These are phyloP conservation scores for Xestoiulus laeticollis DNA, from an alignment of 2,888 invertebrate species.

Conservation along the genomic window DNA sequence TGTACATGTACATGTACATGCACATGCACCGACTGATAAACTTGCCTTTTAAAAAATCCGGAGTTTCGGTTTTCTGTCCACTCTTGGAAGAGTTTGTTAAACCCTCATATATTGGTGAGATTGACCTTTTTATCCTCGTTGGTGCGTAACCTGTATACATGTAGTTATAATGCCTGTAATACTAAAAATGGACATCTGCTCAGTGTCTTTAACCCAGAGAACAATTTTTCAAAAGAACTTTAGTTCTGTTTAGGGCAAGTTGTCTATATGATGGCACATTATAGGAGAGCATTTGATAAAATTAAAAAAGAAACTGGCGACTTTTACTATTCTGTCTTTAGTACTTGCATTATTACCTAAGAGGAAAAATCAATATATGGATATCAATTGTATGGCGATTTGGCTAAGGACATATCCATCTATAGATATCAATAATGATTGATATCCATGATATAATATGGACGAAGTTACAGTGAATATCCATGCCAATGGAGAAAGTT, in stretches of 20 bases:
- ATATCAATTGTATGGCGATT: no score
- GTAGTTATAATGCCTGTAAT: not conserved
- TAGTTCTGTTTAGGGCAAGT: not conserved
- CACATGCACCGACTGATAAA: not conserved
- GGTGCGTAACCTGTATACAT: not conserved
- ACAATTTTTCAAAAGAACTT: not conserved
- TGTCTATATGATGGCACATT: not conserved
- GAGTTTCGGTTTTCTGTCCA: not conserved
- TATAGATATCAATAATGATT: no score
- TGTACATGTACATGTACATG: no score
- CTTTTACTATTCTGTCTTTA: not conserved
- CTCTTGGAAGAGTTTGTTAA: slow-evolving; percentile 22
- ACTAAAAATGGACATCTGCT: not conserved
- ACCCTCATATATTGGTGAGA: not conserved
- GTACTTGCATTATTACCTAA: not conserved
- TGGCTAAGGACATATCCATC: no score
- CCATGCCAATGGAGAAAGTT: no score
- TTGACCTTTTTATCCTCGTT: not conserved
- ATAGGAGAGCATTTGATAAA: not conserved
- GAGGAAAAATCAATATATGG: no score
- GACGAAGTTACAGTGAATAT: no score
- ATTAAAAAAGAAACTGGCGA: not conserved
- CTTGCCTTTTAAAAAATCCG: not conserved
- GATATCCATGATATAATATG: no score
- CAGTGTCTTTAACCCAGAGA: not conserved